A percentile compares a stretch with the other conserved stretches of the same genome.
phyloP scores from a whole-genome alignment of 64 coral and sea anemone genomes.

The Hydrozoanthus tunicans region DNA sequence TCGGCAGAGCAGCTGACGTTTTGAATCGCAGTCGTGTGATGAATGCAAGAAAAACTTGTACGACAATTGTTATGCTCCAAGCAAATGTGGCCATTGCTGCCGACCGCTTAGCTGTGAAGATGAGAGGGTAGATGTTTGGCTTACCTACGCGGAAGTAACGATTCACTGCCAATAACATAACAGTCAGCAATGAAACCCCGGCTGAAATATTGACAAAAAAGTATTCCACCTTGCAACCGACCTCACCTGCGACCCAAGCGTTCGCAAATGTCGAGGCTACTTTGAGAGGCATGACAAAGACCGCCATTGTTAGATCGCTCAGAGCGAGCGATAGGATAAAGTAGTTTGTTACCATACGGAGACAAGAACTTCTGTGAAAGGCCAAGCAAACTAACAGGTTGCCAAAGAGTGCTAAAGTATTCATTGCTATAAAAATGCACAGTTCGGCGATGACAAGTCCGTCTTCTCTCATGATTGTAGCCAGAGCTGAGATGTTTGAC shows the following conservation, averaged over 20 bases:
- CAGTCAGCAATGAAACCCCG: constrained; percentile 58
- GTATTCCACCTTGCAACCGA: constrained; percentile 33
- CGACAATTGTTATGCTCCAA: constrained; percentile 20
- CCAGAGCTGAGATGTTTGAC: background rate
- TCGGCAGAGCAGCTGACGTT: background rate
- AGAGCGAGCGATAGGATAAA: constrained; percentile 54
- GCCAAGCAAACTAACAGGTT: constrained; percentile 58
- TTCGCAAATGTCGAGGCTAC: constrained; percentile 15
- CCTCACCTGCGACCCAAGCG: constrained; percentile 12
- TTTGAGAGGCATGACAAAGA: constrained; percentile 50
- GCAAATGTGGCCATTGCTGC: background rate
- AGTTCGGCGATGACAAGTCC: background rate
- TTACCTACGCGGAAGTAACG: constrained; percentile 58
- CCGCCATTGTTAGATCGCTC: constrained; percentile 53
- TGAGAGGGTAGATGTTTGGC: constrained; percentile 30
- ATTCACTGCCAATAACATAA: constrained; percentile 60
- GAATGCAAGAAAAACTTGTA: background rate
- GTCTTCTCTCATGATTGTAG: background rate
- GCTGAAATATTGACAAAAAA: constrained; percentile 39
- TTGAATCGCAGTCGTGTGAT: background rate
- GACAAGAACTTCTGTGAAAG: constrained; percentile 31
- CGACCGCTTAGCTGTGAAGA: constrained; percentile 35
- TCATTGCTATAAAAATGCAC: background rate
- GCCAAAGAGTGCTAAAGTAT: background rate
- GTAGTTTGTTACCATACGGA: constrained; percentile 53